Conservation (phyloP, 1,140 invertebrate species). For the Drosophila nigrodunni region DNA sequence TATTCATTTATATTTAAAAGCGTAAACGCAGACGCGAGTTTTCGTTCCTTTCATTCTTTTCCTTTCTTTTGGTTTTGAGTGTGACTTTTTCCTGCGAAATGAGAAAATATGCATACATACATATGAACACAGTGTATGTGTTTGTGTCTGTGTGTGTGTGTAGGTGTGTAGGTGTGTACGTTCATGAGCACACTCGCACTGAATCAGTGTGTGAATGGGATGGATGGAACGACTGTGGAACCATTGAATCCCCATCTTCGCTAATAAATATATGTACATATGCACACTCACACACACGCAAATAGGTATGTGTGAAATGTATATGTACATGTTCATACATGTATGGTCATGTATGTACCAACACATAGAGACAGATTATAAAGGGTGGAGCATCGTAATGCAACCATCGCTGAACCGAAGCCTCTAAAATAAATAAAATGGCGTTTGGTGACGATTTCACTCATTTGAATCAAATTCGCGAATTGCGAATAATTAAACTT, state of each 20-base stretch:
- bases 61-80: conserved; percentile 39
- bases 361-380: conserved; percentile 9
- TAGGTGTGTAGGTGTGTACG: not conserved
- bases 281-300: not conserved
- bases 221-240: conserved; percentile 15
- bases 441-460: conserved; percentile 31
- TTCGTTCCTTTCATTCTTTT: conserved; percentile 46
- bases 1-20: conserved; percentile 72
- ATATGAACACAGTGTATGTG: not conserved
- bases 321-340: conserved; percentile 8
- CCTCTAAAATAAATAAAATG: conserved; percentile 48
- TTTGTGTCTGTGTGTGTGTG: not conserved
- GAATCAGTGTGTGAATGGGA: conserved; percentile 30
- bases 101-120: conserved; percentile 12
- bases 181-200: not conserved
- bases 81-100: conserved; percentile 48
- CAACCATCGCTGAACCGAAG: not conserved
- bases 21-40: conserved; percentile 73
- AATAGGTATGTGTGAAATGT: no score
- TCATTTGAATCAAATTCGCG: not conserved
- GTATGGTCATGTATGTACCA: not conserved
- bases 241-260: conserved; percentile 14
- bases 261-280: conserved; percentile 24
- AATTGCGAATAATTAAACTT: no score
- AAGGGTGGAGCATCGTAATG: conserved; percentile 47